Percentiles rank a stretch among this genome's conserved stretches.
Evolutionary conservation across 2,888 invertebrate genomes (phyloP).

Genomic region (Ophioninae sp.): DNA sequence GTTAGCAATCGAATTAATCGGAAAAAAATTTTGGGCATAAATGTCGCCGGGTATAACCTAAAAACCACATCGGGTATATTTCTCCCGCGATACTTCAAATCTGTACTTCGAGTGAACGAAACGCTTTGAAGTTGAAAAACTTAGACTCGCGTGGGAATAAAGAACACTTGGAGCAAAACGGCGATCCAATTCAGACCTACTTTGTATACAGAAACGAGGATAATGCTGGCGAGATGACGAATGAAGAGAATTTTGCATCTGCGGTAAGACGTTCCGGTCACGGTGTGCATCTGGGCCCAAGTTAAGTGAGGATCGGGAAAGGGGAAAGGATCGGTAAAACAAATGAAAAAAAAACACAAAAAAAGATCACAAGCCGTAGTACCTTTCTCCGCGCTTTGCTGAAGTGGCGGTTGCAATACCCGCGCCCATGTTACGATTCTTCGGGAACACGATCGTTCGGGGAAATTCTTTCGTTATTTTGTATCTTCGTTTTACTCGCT

Average conservation of each 20-base stretch:
- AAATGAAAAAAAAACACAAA: conserved; percentile 5
- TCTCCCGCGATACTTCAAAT: too few relatives aligned
- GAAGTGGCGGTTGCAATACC: conserved; percentile 35
- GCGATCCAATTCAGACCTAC: background rate
- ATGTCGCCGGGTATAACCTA: background rate
- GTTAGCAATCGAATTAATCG: background rate
- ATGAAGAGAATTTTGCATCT: conserved; percentile 20
- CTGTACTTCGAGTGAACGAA: too few relatives aligned
- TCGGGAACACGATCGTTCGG: conserved; percentile 28
- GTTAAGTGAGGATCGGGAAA: background rate
- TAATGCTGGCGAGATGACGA: background rate
- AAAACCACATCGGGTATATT: background rate
- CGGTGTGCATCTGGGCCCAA: background rate
- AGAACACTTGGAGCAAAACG: background rate
- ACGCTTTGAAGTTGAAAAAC: background rate
- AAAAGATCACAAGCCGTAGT: background rate
- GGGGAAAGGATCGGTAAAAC: conserved; percentile 1
- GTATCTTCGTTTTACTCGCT: conserved; percentile 5
- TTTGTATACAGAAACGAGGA: background rate
- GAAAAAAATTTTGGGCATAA: background rate
- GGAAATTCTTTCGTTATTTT: conserved; percentile 27
- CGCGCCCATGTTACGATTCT: conserved; percentile 40
- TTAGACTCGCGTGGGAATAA: background rate
- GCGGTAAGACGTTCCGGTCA: background rate
- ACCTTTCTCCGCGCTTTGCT: conserved; percentile 41